phyloP scores from a whole-genome alignment of 2,797 vertebrate genomes.

The Anisognathus igniventris region DNA sequence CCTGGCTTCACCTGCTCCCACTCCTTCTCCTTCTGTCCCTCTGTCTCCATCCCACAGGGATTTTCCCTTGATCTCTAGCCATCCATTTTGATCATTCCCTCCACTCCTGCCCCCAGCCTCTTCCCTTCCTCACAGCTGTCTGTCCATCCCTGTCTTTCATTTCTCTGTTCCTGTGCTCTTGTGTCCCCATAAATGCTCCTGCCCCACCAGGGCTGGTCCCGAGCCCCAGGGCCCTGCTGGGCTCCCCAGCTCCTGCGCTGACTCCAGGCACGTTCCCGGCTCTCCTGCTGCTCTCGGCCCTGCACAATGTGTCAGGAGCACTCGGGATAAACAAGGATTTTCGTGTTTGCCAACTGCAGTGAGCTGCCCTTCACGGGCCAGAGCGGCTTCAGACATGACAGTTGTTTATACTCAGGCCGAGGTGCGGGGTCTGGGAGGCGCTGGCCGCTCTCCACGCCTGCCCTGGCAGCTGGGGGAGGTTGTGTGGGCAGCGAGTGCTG shows the following conservation, averaged over 20 bases:
- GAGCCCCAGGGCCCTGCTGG: background rate
- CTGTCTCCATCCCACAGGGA: background rate
- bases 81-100: background rate
- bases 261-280: accelerated
- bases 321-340: background rate
- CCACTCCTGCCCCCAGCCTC: accelerated
- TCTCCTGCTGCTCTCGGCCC: background rate
- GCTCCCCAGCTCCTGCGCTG: background rate
- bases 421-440: background rate
- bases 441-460: background rate
- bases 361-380: background rate
- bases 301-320: background rate
- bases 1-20: background rate
- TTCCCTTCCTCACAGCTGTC: background rate
- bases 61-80: background rate
- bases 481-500: background rate
- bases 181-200: background rate
- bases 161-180: background rate
- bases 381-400: background rate
- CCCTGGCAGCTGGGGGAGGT: background rate
- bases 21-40: background rate
- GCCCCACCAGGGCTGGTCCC: accelerated
- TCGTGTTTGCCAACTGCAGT: background rate
- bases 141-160: background rate
- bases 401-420: background rate